Conservation (phyloP, 2,797 vertebrate species). For the Morus bassanus region DNA sequence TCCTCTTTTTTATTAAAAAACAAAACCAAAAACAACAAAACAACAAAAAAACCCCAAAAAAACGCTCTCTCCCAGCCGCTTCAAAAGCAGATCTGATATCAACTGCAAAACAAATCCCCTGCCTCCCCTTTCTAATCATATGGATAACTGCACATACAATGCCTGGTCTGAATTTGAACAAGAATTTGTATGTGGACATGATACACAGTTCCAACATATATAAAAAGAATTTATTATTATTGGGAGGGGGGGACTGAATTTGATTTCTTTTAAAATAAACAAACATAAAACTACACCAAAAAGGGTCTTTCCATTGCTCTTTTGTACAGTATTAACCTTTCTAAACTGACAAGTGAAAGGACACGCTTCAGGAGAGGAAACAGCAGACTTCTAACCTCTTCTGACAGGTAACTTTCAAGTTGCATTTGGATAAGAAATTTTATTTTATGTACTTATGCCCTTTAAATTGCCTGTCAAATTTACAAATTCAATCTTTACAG, state of each 20-base stretch:
- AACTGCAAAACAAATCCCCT: not conserved
- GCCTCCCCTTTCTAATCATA: not conserved
- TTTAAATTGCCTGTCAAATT: constrained; percentile 75
- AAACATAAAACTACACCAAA: constrained; percentile 26
- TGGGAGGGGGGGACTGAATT: not conserved
- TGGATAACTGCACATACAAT: not conserved
- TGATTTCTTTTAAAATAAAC: not conserved
- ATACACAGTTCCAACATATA: not conserved
- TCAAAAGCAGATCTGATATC: not conserved
- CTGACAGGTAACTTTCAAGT: constrained; percentile 85
- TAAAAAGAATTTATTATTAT: not conserved
- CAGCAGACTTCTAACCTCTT: constrained; percentile 83
- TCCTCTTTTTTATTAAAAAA: not conserved
- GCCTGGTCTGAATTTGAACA: not conserved
- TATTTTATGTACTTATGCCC: constrained; percentile 71
- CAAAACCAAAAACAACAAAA: too few relatives aligned
- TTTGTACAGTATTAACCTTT: constrained; percentile 87
- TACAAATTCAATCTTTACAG: constrained; percentile 71
- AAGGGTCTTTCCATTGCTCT: constrained; percentile 74
- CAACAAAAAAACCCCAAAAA: too few relatives aligned
- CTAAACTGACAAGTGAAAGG: constrained; percentile 87
- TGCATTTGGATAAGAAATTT: constrained; percentile 68
- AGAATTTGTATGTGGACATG: not conserved
- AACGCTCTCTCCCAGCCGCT: not conserved
- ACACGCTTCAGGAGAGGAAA: constrained; percentile 81